These are phyloP conservation scores for Stenichneumon culpator DNA, from an alignment of 2,888 invertebrate genomes.

Conservation along the genomic window DNA sequence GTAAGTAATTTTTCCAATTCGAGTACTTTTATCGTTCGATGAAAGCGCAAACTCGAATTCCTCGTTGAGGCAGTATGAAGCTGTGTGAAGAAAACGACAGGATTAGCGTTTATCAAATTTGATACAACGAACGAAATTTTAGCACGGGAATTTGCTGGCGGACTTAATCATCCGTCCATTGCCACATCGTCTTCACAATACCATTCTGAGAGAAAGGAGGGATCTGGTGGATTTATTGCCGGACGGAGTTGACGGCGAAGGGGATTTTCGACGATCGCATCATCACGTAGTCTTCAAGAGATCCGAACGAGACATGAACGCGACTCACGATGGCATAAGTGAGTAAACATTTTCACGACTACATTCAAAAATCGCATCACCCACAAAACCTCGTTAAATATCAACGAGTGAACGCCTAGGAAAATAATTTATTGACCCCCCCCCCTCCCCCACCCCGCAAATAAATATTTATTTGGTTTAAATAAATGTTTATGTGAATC, in stretches of 20 bases:
- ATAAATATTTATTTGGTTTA: too few species aligned
- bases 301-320: slow-evolving; percentile 37
- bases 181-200: slow-evolving; percentile 66
- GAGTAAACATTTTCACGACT: background rate
- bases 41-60: background rate
- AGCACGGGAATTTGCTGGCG: slow-evolving; percentile 72
- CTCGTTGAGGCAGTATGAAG: background rate
- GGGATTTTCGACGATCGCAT: slow-evolving; percentile 66
- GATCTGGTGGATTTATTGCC: background rate
- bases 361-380: background rate
- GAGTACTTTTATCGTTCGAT: background rate
- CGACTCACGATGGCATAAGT: slow-evolving; percentile 43
- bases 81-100: background rate
- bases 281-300: slow-evolving; percentile 76
- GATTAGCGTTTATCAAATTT: background rate
- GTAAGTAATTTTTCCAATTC: slow-evolving; percentile 31
- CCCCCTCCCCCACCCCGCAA: too few species aligned
- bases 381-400: background rate
- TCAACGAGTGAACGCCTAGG: background rate
- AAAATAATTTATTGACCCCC: too few species aligned
- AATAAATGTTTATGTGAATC: too few species aligned
- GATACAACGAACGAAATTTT: slow-evolving; percentile 32
- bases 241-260: slow-evolving; percentile 33
- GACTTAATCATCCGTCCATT: slow-evolving; percentile 72
- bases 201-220: slow-evolving; percentile 52